Evolutionary conservation across 1,140 invertebrate genomes (phyloP), one percentile per base, ranked within the genome.

Genomic region (Pseudomyrmex dendroicus): DNA sequence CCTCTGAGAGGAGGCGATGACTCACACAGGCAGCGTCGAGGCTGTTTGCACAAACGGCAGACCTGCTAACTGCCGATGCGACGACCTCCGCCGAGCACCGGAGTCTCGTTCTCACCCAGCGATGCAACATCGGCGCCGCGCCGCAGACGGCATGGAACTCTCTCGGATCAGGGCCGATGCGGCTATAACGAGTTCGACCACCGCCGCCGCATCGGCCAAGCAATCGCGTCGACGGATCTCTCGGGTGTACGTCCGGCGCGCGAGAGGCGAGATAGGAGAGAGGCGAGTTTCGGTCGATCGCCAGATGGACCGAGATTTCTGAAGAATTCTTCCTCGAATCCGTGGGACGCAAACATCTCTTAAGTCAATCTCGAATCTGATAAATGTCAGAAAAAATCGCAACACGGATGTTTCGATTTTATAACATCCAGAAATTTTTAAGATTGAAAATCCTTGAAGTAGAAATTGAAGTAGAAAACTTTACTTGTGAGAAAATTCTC

Each of bases 11-110:
- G 17, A 70, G 59, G 48, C 80, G 70, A 64, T 84, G 80, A 74
- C 73, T 83, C 73, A 83, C 70, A 48, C 76, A 50, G 52, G 63
- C 62, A 44, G 22, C 52, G 83, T 73, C 70, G 62, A 67, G 54
- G 80, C 66, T 84, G 80, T 85, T 85, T 83, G 84, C 80, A 74
- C 70, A 84, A 83, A 85, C 84, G 62, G 80, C 84, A 68, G 62
- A 85, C 64, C 70, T 68, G 84, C 68, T 85, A 85, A 85, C 84
- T 83, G 59, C 67, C 56, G 61, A 82, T 72, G 83, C 63, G 73
- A 84, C 83, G 83, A 82, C 82, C 82, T 83, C 82, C 72, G 70
- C 17, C 67, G 57, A n/a, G 22, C 44, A 7, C 5, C 56, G 25
- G 67, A 66, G 61, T n/a, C 52, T 35, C 35, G 64, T 78, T 78